Conservation (phyloP, 2,888 invertebrate species). For the Aphidoletes aphidimyza region DNA sequence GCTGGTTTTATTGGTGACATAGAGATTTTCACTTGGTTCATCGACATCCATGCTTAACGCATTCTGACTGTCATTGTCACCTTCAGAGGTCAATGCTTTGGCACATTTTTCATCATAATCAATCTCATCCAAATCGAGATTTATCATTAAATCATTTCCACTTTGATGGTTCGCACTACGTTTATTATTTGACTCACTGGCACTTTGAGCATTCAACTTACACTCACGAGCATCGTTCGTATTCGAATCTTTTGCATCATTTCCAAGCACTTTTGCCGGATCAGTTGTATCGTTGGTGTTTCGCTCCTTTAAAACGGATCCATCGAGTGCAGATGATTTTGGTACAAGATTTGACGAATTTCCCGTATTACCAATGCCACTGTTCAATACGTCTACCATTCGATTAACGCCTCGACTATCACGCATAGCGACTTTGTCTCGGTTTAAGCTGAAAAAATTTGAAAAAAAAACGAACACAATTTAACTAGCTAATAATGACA, state of each 20-base stretch:
- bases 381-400: not conserved
- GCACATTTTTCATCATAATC: conserved; percentile 36
- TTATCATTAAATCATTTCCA: conserved; percentile 43
- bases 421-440: not conserved
- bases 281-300: not conserved
- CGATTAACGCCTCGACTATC: conserved; percentile 19
- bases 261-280: not conserved
- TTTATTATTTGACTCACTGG: not conserved
- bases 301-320: conserved; percentile 18
- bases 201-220: conserved; percentile 25
- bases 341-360: not conserved
- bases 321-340: conserved; percentile 15
- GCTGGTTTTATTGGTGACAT: not conserved
- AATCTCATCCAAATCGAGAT: conserved; percentile 28
- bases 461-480: not conserved
- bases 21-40: conserved; percentile 45
- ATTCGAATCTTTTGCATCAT: not conserved
- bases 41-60: conserved; percentile 26
- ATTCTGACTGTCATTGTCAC: conserved; percentile 33
- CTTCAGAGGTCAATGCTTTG: conserved; percentile 51
- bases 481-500: no score
- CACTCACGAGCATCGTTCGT: not conserved
- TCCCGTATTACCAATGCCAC: not conserved
- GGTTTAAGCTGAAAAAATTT: conserved; percentile 20
- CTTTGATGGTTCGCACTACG: not conserved